phyloP scores from a whole-genome alignment of 2,888 invertebrate species.

The Sinhomidia bicolor region DNA sequence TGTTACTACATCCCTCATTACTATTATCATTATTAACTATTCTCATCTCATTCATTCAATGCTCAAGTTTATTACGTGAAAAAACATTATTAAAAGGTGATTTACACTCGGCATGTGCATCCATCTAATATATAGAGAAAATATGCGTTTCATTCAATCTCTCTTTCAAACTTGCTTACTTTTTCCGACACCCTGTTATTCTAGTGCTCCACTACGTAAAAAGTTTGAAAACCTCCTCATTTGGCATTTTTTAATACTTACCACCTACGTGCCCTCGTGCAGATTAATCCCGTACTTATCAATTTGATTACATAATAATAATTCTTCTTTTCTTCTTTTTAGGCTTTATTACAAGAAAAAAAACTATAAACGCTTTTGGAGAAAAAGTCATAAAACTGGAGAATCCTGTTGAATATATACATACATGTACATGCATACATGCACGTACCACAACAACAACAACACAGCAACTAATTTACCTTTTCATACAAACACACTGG shows the following conservation, averaged over 20 bases:
- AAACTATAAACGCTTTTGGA: conserved; percentile 61
- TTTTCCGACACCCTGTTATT: neutral
- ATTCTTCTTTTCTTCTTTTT: conserved; percentile 31
- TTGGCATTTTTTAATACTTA: conserved; percentile 68
- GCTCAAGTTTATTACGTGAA: conserved; percentile 63
- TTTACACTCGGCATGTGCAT: conserved; percentile 63
- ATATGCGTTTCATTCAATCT: conserved; percentile 42
- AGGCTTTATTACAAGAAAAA: conserved; percentile 39
- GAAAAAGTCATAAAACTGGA: conserved; percentile 74
- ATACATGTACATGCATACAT: neutral
- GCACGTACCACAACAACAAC: neutral
- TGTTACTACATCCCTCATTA: neutral
- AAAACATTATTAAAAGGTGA: conserved; percentile 68
- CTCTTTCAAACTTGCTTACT: conserved; percentile 1
- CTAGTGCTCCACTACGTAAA: neutral
- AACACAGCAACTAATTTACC: neutral
- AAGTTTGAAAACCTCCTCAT: conserved; percentile 65
- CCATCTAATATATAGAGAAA: neutral
- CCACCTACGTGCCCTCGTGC: conserved; percentile 72
- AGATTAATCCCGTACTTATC: conserved; percentile 75
- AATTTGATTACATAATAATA: conserved; percentile 69
- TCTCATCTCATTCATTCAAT: conserved; percentile 60
- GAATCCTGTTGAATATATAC: conserved; percentile 44
- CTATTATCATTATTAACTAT: conserved; percentile 18
- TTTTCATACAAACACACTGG: neutral